These are phyloP conservation scores for Sialia sialis DNA, from an alignment of 2,113 vertebrate genomes.

Conservation along the genomic window DNA sequence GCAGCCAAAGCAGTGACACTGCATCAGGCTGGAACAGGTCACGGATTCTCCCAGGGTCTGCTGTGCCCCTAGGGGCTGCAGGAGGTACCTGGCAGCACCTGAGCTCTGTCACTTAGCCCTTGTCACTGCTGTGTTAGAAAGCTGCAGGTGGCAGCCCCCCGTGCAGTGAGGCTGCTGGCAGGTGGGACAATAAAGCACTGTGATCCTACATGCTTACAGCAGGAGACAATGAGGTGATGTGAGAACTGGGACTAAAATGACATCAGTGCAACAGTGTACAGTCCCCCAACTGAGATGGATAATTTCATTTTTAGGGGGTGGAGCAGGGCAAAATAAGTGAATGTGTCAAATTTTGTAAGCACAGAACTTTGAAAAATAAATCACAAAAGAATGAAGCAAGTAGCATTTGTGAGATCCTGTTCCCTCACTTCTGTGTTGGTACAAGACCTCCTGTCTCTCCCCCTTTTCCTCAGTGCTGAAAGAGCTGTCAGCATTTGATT, in stretches of 20 bases:
- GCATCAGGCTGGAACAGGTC: rapidly evolving
- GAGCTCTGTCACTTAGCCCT: neutral
- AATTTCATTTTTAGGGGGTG: neutral
- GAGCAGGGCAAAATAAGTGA: neutral
- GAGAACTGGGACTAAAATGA: neutral
- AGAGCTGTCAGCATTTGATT: constrained; percentile 21
- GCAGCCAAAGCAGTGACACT: rapidly evolving
- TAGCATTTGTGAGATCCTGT: neutral
- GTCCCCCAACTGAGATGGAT: neutral
- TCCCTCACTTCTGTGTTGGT: neutral
- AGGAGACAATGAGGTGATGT: neutral
- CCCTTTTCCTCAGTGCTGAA: neutral
- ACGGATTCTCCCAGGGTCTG: rapidly evolving
- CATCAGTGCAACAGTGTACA: neutral
- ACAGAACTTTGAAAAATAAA: neutral
- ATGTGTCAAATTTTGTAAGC: neutral
- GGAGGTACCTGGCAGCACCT: neutral
- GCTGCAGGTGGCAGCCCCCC: neutral
- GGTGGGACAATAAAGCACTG: neutral
- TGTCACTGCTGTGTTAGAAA: neutral
- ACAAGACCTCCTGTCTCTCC: neutral
- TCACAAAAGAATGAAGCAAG: neutral
- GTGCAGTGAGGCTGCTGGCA: neutral
- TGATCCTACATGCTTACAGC: neutral
- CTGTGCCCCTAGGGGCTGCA: neutral